phyloP scores from a whole-genome alignment of 1,140 invertebrate species.

The Aphelenchoides besseyi region DNA sequence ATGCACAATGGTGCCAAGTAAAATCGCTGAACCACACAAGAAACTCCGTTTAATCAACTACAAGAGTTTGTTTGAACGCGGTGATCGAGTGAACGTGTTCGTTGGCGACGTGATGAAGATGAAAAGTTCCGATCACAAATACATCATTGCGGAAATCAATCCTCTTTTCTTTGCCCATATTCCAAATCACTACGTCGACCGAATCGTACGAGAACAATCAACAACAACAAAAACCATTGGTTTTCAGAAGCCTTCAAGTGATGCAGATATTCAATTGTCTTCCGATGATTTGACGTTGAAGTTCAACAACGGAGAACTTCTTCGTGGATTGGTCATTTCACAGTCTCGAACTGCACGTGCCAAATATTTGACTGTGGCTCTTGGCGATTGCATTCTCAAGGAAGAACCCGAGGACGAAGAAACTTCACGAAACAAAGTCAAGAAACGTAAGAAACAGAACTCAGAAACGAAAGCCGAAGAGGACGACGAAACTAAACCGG shows the following conservation, averaged over 20 bases:
- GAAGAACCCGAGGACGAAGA: constrained; percentile 9
- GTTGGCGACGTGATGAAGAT: constrained; percentile 16
- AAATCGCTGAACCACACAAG: constrained; percentile 35
- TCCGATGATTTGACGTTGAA: background rate
- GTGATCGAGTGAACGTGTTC: constrained; percentile 24
- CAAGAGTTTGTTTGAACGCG: constrained; percentile 14
- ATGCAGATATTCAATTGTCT: background rate
- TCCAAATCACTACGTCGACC: background rate
- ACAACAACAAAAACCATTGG: background rate
- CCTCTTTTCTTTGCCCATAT: constrained; percentile 18
- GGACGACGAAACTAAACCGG: background rate
- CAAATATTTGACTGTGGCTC: background rate
- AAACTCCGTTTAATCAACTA: constrained; percentile 40
- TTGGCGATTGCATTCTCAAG: background rate
- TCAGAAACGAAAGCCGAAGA: background rate
- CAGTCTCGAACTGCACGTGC: constrained; percentile 1
- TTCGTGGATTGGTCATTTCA: background rate
- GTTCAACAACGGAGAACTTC: background rate
- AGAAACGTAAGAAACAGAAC: background rate
- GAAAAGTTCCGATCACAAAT: background rate
- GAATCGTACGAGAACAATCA: background rate
- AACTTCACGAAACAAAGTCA: background rate
- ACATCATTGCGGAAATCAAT: constrained; percentile 18
- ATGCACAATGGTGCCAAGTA: constrained; percentile 31
- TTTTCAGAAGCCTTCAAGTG: background rate